Percentiles rank a stretch among this genome's conserved stretches.
phyloP scores from a whole-genome alignment of 2,888 invertebrate species.

The Chromoteleia sp. region DNA sequence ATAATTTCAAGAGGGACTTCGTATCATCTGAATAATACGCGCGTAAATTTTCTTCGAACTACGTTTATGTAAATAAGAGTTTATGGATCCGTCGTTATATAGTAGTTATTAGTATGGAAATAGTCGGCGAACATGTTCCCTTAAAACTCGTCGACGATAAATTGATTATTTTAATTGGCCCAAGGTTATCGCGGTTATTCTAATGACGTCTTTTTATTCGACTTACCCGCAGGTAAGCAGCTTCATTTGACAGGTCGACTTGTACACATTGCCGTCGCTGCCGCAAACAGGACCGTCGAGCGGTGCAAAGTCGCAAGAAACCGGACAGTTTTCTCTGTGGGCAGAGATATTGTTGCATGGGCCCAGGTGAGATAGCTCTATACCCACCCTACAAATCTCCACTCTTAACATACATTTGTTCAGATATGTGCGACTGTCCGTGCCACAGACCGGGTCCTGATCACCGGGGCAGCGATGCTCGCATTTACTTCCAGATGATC shows the following conservation, averaged over 20 bases:
- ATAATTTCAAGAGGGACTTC: too few species aligned
- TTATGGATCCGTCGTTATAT: too few species aligned
- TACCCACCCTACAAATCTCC: slow-evolving; percentile 86
- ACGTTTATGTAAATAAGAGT: too few species aligned
- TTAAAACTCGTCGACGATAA: too few species aligned
- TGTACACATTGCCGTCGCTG: slow-evolving; percentile 96
- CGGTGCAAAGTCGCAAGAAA: slow-evolving; percentile 93
- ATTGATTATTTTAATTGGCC: slow-evolving; percentile 14
- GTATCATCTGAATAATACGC: too few species aligned
- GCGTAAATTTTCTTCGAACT: too few species aligned
- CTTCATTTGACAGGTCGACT: slow-evolving; percentile 97
- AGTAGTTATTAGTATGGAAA: too few species aligned
- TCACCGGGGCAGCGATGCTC: slow-evolving; percentile 91
- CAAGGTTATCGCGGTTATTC: too few species aligned
- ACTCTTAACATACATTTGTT: slow-evolving; percentile 88
- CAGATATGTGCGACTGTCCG: slow-evolving; percentile 93
- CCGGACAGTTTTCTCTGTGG: slow-evolving; percentile 95
- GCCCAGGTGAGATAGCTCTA: slow-evolving; percentile 87
- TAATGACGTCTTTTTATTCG: neutral
- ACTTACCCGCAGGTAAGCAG: slow-evolving; percentile 93
- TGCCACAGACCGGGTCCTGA: slow-evolving; percentile 94
- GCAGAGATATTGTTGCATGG: slow-evolving; percentile 90
- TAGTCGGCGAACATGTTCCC: too few species aligned
- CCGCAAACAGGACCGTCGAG: slow-evolving; percentile 96
- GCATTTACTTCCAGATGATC: slow-evolving; percentile 86